phyloP scores from a whole-genome alignment of 2,113 vertebrate species.

The Malurus alboscapulatus region DNA sequence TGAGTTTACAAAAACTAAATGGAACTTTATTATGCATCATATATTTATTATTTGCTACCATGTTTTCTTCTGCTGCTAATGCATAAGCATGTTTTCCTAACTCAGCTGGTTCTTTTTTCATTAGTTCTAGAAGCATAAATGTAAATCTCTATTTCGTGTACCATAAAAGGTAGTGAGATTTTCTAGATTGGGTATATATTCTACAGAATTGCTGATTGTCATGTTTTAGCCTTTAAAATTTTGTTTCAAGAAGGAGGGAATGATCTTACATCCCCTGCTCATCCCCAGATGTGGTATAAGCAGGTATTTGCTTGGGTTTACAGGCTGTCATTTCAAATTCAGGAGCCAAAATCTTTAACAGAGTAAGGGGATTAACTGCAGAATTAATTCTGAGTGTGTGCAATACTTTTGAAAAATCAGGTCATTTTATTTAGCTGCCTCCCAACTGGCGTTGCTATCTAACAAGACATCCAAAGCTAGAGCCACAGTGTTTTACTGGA shows the following conservation, averaged over 20 bases:
- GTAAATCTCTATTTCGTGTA: not conserved
- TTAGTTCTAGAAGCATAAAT: not conserved
- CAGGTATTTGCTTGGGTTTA: not conserved
- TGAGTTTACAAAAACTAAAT: not conserved
- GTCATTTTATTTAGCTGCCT: slow-evolving; percentile 31
- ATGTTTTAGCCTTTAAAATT: not conserved
- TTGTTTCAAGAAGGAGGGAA: not conserved
- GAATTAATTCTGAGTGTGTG: not conserved
- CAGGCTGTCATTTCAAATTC: not conserved
- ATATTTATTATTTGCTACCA: not conserved
- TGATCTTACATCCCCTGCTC: not conserved
- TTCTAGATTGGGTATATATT: not conserved
- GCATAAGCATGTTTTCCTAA: not conserved
- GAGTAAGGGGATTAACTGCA: not conserved
- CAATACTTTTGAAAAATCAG: slow-evolving; percentile 1
- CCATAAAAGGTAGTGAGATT: not conserved
- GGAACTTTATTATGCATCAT: not conserved
- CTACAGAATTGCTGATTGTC: not conserved
- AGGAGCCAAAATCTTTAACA: not conserved
- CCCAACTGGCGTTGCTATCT: not conserved
- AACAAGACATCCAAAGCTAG: not conserved
- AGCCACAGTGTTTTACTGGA: not conserved
- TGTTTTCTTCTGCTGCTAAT: slow-evolving; percentile 4
- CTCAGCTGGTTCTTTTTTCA: not conserved
- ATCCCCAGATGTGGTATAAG: not conserved